Evolutionary conservation across 2,888 invertebrate species (phyloP).

Genomic region (Xylota segnis): DNA sequence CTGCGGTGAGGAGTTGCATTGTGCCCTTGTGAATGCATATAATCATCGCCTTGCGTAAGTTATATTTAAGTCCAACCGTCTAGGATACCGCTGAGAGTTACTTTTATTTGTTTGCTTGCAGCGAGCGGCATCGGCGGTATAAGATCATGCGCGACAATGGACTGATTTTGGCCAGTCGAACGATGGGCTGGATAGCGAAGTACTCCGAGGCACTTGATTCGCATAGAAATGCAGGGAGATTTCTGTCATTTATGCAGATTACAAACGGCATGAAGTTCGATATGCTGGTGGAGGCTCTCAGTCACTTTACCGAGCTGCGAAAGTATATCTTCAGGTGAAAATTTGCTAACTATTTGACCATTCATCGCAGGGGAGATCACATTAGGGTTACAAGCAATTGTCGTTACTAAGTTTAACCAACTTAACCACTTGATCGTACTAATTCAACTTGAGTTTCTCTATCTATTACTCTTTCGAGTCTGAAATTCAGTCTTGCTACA

Average conservation of each 20-base stretch:
- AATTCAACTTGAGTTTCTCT: no score
- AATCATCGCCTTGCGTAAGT: slow-evolving; percentile 88
- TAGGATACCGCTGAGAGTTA: neutral
- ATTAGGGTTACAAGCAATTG: neutral
- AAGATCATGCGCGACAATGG: slow-evolving; percentile 91
- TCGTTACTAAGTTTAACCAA: neutral
- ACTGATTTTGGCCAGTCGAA: slow-evolving; percentile 90
- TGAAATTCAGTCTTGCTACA: no score
- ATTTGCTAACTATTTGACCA: neutral
- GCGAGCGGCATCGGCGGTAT: slow-evolving; percentile 90
- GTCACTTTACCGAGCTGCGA: slow-evolving; percentile 89
- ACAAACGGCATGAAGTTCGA: slow-evolving; percentile 90
- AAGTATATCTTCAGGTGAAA: slow-evolving; percentile 86
- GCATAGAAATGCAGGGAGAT: slow-evolving; percentile 84
- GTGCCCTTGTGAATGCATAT: slow-evolving; percentile 90
- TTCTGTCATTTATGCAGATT: slow-evolving; percentile 91
- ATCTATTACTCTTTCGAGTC: no score
- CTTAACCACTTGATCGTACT: no score
- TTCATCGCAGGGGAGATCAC: slow-evolving; percentile 9
- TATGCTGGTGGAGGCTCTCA: slow-evolving; percentile 90
- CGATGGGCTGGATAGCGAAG: slow-evolving; percentile 88
- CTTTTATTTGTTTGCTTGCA: slow-evolving; percentile 73
- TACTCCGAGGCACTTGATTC: slow-evolving; percentile 88
- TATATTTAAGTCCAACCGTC: neutral
- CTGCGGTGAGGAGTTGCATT: slow-evolving; percentile 88